Evolutionary conservation across 37 sponge, comb jelly and placozoan genomes (phyloP), one percentile per base, ranked within the genome.

Genomic region (Axinella damicornis): DNA sequence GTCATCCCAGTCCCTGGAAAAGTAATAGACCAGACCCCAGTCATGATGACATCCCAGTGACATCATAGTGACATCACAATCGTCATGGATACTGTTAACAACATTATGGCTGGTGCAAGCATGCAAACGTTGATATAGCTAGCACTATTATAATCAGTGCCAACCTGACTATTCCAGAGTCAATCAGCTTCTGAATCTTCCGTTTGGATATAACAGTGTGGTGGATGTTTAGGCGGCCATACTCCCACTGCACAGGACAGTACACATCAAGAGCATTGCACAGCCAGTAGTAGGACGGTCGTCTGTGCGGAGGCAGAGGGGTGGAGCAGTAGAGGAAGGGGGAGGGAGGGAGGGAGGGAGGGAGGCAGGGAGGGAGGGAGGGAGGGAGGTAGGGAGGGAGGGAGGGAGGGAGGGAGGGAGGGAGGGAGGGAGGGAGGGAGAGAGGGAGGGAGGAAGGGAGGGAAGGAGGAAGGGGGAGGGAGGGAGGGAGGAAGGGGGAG

Each of bases 241-340:
- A 99, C 77, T 99, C 99, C 99, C 99, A 99, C 87, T 99, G 99
- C 6, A 99, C 99, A 17, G 99, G 99, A 69, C 99, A 99, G 88
- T 99, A 99, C 16, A 96, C 66, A 65, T 97, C 95, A 41, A 99
- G 86, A 30, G 90, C 87, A 83, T 99, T 99, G 80, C 99, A 99
- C 59, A 99, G 80, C 99, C 99, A 99, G 81, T 99, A 99, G 84
- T 99, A 99, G 56, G 97, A 83, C 18, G 97, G 86, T 14, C 99
- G 82, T 52, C 99, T 93, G 88, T 0, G 69, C 31, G 28, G 30
- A 20, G n/a, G 53, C 5, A 58, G 11, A 34, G 6, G 52, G 2
- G 25, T 1, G 53, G 25, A 53, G 53, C 20, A 24, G 36, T 55
- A 18, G 9, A 53, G 68, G 12, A 67, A 5, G 13, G 27, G 5